Evolutionary conservation across 1,140 invertebrate species (phyloP).

Genomic region (Drosophila nigrodunni): DNA sequence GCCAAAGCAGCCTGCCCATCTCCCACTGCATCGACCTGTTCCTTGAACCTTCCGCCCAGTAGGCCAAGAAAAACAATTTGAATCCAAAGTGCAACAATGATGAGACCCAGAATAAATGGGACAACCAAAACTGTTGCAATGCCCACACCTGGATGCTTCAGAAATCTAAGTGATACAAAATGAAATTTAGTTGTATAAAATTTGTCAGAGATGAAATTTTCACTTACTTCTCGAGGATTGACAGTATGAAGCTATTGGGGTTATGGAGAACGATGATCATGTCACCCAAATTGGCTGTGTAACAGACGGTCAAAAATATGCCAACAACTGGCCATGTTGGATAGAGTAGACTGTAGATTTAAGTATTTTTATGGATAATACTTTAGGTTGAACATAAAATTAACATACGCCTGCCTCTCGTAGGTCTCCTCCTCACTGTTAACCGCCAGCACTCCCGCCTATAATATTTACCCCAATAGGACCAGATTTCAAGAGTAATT

Average conservation of each 20-base stretch:
- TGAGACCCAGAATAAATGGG: conserved; percentile 21
- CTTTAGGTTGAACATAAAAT: not conserved
- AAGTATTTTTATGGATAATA: not conserved
- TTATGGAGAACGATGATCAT: conserved; percentile 49
- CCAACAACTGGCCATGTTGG: conserved; percentile 52
- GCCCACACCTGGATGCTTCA: not conserved
- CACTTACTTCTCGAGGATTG: conserved; percentile 12
- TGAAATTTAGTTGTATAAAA: not conserved
- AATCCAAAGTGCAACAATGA: conserved; percentile 41
- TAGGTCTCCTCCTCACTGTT: conserved; percentile 48
- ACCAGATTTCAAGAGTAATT: not conserved
- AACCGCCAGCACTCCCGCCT: conserved; percentile 40
- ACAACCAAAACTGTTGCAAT: not conserved
- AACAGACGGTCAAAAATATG: conserved; percentile 54
- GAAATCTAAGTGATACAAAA: not conserved
- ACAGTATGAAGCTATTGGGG: conserved; percentile 31
- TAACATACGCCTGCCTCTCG: conserved; percentile 54
- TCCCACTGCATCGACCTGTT: not conserved
- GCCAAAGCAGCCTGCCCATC: not conserved
- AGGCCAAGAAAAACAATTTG: conserved; percentile 50
- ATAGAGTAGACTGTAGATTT: conserved; percentile 38
- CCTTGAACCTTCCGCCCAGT: conserved; percentile 6
- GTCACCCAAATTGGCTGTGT: conserved; percentile 31
- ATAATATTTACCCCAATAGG: not conserved
- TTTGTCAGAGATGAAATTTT: not conserved